These are phyloP conservation scores for Semaprochilodus insignis DNA, from an alignment of 2,797 vertebrate species.

Conservation along the genomic window DNA sequence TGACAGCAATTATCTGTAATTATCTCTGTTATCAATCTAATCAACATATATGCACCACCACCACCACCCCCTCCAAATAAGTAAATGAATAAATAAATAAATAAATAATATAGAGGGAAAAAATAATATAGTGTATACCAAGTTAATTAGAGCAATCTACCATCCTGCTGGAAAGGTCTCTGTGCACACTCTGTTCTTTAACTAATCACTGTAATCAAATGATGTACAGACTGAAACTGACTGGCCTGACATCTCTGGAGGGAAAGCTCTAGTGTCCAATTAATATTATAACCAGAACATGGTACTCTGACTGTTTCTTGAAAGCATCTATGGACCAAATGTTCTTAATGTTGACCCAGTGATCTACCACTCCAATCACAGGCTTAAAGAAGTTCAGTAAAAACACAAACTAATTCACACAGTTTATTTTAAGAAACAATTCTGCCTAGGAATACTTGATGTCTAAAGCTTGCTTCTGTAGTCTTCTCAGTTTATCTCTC, in stretches of 20 bases:
- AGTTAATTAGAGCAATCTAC: not conserved
- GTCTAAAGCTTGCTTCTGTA: no score
- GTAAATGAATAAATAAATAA: not conserved
- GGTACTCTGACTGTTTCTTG: not conserved
- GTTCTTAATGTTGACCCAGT: no score
- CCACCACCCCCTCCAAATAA: not conserved
- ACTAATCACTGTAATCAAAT: conserved; percentile 9
- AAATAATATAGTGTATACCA: not conserved
- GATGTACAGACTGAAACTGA: not conserved
- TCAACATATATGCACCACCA: not conserved
- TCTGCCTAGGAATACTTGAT: no score
- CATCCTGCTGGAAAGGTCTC: not conserved
- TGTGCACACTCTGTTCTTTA: not conserved
- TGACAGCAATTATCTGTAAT: not conserved
- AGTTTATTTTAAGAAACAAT: no score
- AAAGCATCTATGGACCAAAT: no score
- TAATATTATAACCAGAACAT: not conserved
- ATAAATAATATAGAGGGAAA: not conserved
- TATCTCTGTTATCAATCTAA: not conserved
- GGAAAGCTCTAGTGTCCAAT: not conserved
- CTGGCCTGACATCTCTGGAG: not conserved
- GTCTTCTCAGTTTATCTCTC: no score
- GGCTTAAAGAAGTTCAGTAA: no score
- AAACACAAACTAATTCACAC: no score
- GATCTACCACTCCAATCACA: no score